Conservation (phyloP, 2,113 vertebrate genomes). For the human (Homo sapiens) region GRCh38 chr6:90511501-90512000, state of each 20-base stretch:
- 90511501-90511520: neutral
- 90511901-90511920: neutral
- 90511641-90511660: constrained; percentile 8
- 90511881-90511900: neutral
- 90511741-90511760: neutral
- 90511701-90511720: constrained; percentile 17
- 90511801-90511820: neutral
- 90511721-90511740: neutral
- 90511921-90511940: neutral
- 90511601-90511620: neutral
- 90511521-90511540: neutral
- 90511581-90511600: neutral
- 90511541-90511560: neutral
- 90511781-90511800: neutral
- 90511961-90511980: neutral
- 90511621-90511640: neutral
- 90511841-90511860: neutral
- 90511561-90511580: neutral
- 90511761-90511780: neutral
- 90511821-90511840: neutral
- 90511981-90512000: neutral
- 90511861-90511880: neutral
- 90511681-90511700: neutral
- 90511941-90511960: neutral
- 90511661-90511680: neutral